Evolutionary conservation across 2,113 vertebrate genomes (phyloP).

Genomic region (Siniperca chuatsi): DNA sequence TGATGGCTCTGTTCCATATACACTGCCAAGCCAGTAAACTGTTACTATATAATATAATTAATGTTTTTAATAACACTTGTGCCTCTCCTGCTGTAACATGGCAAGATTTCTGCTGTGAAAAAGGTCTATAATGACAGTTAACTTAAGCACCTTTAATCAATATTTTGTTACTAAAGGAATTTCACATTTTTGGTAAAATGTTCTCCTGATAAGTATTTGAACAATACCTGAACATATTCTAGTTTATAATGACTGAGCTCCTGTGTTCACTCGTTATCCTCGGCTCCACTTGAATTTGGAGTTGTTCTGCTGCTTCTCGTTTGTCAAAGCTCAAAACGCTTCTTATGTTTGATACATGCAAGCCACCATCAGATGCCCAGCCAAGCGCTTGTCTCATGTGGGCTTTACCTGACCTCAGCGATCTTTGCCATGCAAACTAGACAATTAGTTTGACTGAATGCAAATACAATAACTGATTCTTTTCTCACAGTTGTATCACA

Average conservation of each 20-base stretch:
- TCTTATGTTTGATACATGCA: conserved; percentile 15
- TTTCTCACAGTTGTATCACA: conserved; percentile 17
- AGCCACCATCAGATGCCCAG: conserved; percentile 36
- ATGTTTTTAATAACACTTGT: background rate
- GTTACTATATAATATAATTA: background rate
- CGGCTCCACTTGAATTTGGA: background rate
- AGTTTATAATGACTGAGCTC: conserved; percentile 38
- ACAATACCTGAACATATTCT: conserved; percentile 5
- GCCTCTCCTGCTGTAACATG: background rate
- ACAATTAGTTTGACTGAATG: conserved; percentile 75
- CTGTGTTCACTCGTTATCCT: conserved; percentile 18
- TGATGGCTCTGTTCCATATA: background rate
- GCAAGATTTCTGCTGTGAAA: background rate
- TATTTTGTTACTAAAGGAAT: conserved; percentile 6
- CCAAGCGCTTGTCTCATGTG: conserved; percentile 42
- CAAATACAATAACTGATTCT: conserved; percentile 79
- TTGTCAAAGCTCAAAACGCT: conserved; percentile 29
- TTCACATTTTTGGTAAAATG: conserved; percentile 6
- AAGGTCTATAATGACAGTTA: background rate
- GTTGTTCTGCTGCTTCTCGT: background rate
- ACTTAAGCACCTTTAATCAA: background rate
- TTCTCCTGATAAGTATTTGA: conserved; percentile 13
- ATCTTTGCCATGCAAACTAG: conserved; percentile 73
- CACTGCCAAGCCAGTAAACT: too few relatives aligned
- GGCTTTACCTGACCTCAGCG: conserved; percentile 52